Evolutionary conservation across 2,113 vertebrate genomes (phyloP).

Genomic region (Rhizomys pruinosus): DNA sequence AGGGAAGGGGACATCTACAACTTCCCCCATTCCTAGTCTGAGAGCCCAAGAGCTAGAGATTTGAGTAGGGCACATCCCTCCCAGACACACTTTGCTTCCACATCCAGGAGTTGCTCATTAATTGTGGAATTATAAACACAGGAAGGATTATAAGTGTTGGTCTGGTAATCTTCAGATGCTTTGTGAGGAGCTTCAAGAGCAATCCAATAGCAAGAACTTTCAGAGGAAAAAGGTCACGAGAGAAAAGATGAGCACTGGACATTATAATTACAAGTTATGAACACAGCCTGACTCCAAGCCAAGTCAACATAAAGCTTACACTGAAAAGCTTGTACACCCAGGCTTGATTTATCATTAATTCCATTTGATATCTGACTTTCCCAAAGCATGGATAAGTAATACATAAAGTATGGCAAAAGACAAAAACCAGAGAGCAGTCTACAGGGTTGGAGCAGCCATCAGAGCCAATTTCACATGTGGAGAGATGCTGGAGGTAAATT

Average conservation of each 20-base stretch:
- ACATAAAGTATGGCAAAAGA: background rate
- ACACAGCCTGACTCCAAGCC: background rate
- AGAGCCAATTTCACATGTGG: background rate
- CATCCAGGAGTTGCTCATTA: background rate
- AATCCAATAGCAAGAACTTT: background rate
- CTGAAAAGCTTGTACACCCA: rapidly evolving
- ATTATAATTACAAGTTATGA: background rate
- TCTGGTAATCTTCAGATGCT: background rate
- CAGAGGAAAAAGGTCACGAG: background rate
- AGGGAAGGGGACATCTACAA: background rate
- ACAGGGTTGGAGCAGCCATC: background rate
- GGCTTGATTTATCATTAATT: background rate
- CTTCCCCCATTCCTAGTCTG: too few species aligned
- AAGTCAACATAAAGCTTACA: background rate
- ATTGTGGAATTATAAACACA: rapidly evolving
- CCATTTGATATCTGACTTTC: background rate
- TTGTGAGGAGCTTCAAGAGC: background rate
- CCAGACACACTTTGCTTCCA: background rate
- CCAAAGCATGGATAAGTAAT: background rate
- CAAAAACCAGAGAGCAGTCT: background rate
- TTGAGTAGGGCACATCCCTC: background rate
- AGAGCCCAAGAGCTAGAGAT: background rate
- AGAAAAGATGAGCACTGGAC: background rate
- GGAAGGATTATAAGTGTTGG: background rate
- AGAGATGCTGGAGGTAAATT: background rate